phyloP scores from a whole-genome alignment of 2,113 vertebrate genomes.

The Smithornis capensis region DNA sequence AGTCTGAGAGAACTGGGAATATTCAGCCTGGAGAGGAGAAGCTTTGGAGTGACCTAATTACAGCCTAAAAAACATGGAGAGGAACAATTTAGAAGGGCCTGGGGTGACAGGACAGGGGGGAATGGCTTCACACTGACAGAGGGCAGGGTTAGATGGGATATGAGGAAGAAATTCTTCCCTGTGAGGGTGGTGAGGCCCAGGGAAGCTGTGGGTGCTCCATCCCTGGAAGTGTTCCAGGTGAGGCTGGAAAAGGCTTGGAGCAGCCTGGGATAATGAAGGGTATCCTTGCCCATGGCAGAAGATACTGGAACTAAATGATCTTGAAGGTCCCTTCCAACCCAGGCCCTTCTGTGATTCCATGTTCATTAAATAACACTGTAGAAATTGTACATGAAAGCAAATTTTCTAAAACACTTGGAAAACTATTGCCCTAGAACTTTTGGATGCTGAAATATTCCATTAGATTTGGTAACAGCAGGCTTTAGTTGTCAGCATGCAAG shows the following conservation, averaged over 20 bases:
- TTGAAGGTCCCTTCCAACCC: not conserved
- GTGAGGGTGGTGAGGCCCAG: rapidly evolving
- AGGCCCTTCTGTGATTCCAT: not conserved
- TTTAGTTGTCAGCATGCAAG: not conserved
- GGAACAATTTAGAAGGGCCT: not conserved
- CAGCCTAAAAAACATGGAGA: not conserved
- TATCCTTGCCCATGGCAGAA: not conserved
- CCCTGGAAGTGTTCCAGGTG: not conserved
- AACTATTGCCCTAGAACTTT: not conserved
- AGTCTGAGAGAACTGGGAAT: not conserved
- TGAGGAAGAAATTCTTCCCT: not conserved
- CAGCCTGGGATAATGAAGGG: not conserved
- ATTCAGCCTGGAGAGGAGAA: not conserved
- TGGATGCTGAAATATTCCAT: not conserved
- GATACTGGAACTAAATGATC: too few species aligned
- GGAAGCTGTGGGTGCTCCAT: not conserved
- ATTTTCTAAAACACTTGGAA: not conserved
- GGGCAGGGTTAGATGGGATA: not conserved
- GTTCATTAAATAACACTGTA: not conserved
- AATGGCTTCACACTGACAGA: not conserved
- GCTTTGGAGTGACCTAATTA: not conserved
- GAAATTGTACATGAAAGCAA: not conserved
- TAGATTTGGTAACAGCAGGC: not conserved
- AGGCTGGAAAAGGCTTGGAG: rapidly evolving
- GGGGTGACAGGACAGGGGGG: not conserved